Base-by-base conservation (phyloP, 1,140 invertebrate species). In the Leptonema lineaticorne region DNA sequence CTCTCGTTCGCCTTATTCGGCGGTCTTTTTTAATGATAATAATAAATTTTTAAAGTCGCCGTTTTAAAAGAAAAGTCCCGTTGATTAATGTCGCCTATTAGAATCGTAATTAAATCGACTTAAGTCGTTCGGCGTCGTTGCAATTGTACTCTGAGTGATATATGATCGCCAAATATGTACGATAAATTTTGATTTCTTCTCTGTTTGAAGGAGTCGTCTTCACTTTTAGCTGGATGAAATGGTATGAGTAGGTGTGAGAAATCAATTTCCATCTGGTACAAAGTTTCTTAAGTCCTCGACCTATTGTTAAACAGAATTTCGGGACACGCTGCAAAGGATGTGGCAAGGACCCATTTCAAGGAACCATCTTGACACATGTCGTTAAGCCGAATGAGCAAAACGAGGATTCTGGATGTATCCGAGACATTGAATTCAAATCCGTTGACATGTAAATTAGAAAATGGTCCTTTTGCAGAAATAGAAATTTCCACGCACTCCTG, bases 341-440 rank as follows among this genome's bases (percentile, higher is more conserved):
- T 27, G 48, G 20, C 48, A 9, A 30, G 30, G 30, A 59, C 57
- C 57, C 57, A 59, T 59, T 59, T 59, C 57, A 59, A 59, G 57
- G 28, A 59, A 28, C 57, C 57, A 30, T 59, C 57, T 59, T 59
- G 57, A 59, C 57, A 59, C 57, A 59, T 59, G 57, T 59, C 57
- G 57, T 59, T 59, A 59, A 59, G 57, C 30, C 30, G 57, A 59
- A 30, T 59, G 28, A 37, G 57, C 57, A 59, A 59, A 59, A 59
- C 30, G 57, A 28, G 57, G 30, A 37, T 30, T 33, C 57, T 26
- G 50, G 33, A 59, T 30, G 57, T 33, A 30, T 33, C 57, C 30
- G 14, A 33, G 57, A 37, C 57, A 59, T 59, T 33, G 57, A 33
- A 33, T 30, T 59, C 57, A 59, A 37, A 53, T 53, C 50, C 50